Conservation (phyloP, 2,113 vertebrate genomes). For the Hirundichthys speculiger region DNA sequence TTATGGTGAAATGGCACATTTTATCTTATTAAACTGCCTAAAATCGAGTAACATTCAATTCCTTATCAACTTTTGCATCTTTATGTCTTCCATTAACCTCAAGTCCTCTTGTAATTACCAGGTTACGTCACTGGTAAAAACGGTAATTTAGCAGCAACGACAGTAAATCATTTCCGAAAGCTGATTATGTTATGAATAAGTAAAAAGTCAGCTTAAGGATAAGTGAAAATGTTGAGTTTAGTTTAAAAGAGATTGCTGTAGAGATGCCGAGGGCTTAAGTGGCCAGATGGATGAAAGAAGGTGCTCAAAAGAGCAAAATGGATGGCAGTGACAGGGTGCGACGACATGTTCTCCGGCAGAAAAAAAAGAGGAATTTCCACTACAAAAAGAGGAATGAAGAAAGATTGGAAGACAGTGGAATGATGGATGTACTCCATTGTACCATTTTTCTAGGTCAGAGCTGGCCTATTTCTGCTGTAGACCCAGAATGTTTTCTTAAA, state of each 20-base stretch:
- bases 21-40: too few species aligned
- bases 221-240: constrained; percentile 3
- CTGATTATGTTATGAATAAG: neutral
- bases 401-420: constrained; percentile 3
- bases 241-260: constrained; percentile 25
- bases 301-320: constrained; percentile 15
- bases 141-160: constrained; percentile 14
- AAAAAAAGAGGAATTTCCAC: constrained; percentile 12
- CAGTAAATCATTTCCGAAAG: constrained; percentile 32
- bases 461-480: constrained; percentile 20
- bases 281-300: constrained; percentile 25
- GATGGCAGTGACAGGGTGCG: constrained; percentile 29
- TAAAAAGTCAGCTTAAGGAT: neutral
- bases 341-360: constrained; percentile 34
- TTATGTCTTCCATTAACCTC: constrained; percentile 30
- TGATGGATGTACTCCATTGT: constrained; percentile 40
- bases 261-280: neutral
- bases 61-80: constrained; percentile 27
- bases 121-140: constrained; percentile 32
- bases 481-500: neutral
- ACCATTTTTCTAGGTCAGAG: constrained; percentile 46
- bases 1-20: too few species aligned
- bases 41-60: too few species aligned
- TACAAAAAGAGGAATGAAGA: constrained; percentile 32
- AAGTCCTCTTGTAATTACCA: constrained; percentile 16